Evolutionary conservation across 2,113 vertebrate genomes (phyloP).

Genomic region (Anoplopoma fimbria): DNA sequence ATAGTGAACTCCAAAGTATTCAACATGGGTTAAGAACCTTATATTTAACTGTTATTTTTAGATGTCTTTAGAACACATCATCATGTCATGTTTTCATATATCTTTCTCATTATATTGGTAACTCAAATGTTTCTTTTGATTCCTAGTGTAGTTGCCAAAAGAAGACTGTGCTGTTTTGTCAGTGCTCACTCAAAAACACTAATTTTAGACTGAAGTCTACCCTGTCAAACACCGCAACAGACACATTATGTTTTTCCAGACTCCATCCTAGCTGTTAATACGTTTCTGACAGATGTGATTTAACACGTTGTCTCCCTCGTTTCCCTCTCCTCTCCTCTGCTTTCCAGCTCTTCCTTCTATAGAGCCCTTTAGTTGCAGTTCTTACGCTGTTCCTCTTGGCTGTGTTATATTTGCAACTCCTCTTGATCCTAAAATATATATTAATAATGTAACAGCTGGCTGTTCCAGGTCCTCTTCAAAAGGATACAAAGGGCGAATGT

Average conservation of each 20-base stretch:
- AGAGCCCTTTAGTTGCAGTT: conserved; percentile 17
- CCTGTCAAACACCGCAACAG: conserved; percentile 40
- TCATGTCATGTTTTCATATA: not conserved
- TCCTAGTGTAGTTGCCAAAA: not conserved
- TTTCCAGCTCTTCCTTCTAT: not conserved
- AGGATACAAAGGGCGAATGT: conserved; percentile 17
- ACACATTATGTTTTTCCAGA: conserved; percentile 39
- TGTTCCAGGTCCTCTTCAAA: conserved; percentile 34
- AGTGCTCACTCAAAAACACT: not conserved
- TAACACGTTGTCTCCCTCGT: conserved; percentile 15
- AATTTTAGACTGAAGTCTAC: conserved; percentile 24
- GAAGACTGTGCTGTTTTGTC: conserved; percentile 26
- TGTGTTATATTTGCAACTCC: conserved; percentile 22
- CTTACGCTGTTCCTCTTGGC: conserved; percentile 37
- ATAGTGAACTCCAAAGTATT: not conserved
- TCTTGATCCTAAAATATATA: conserved; percentile 57
- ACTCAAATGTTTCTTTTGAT: conserved; percentile 6
- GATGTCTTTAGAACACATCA: not conserved
- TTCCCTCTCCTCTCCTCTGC: conserved; percentile 3
- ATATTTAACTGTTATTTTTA: not conserved
- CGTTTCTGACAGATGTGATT: conserved; percentile 37
- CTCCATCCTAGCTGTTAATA: conserved; percentile 44
- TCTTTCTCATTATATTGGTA: conserved; percentile 5
- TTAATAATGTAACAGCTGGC: conserved; percentile 50
- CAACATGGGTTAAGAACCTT: not conserved